phyloP scores from a whole-genome alignment of 2,888 invertebrate species.

The Drosophila emarginata region DNA sequence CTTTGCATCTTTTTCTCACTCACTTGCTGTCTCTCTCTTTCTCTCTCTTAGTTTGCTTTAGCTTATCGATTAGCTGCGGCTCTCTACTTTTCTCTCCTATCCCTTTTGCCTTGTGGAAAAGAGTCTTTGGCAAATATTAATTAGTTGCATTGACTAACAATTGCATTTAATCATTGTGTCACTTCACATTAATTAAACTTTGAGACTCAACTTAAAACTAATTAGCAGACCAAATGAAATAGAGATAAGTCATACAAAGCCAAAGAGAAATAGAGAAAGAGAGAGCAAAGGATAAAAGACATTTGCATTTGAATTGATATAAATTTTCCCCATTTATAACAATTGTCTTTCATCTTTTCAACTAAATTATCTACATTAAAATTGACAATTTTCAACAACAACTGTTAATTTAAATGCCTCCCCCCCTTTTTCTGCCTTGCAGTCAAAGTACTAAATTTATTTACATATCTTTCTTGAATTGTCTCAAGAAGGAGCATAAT shows the following conservation, averaged over 20 bases:
- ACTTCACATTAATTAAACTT: conserved; percentile 54
- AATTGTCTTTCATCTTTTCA: neutral
- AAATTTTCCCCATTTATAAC: neutral
- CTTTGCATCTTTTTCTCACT: conserved; percentile 11
- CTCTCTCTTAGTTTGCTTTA: neutral
- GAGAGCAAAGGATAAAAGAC: neutral
- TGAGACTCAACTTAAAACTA: neutral
- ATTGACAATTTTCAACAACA: neutral
- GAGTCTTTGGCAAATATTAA: conserved; percentile 47
- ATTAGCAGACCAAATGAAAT: neutral
- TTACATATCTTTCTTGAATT: neutral
- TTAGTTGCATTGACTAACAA: conserved; percentile 70
- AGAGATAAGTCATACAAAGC: neutral
- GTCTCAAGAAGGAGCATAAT: neutral
- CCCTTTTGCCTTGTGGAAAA: neutral
- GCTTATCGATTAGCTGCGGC: conserved; percentile 55
- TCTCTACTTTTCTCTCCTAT: neutral
- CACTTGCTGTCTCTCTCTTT: neutral
- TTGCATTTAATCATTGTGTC: conserved; percentile 74
- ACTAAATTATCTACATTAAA: neutral
- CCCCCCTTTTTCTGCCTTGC: neutral
- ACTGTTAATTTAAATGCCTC: neutral
- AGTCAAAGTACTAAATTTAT: neutral
- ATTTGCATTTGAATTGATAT: neutral
- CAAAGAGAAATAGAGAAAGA: neutral